These are phyloP conservation scores for Cepphus grylle DNA, from an alignment of 2,113 vertebrate species.

Conservation along the genomic window DNA sequence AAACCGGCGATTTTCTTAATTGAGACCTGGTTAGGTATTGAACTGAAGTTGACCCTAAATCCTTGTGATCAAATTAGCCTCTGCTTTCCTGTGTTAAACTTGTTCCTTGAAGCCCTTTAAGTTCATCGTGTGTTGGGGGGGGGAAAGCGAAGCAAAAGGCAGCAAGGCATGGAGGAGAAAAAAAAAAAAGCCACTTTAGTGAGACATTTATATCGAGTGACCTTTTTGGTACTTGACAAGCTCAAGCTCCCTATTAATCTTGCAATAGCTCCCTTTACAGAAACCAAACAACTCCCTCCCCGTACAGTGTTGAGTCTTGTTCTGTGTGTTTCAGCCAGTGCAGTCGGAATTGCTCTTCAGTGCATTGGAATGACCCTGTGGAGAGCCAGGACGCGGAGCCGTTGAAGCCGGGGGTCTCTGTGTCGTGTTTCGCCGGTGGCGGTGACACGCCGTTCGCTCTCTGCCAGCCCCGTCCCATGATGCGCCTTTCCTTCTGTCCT, in stretches of 20 bases:
- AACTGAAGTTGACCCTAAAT: not conserved
- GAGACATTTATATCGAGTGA: no score
- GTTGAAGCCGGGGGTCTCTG: not conserved
- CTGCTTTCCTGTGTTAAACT: not conserved
- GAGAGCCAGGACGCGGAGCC: not conserved
- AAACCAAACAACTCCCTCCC: not conserved
- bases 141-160: not conserved
- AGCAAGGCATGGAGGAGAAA: not conserved
- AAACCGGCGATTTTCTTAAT: not conserved
- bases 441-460: accelerated
- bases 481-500: not conserved
- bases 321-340: accelerated
- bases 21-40: not conserved
- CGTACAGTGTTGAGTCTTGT: no score
- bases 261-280: not conserved
- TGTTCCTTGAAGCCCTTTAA: not conserved
- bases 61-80: not conserved
- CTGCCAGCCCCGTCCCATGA: not conserved
- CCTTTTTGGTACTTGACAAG: not conserved
- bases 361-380: accelerated
- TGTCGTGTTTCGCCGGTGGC: not conserved
- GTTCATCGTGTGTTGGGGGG: not conserved
- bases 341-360: accelerated
- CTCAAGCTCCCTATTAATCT: not conserved
- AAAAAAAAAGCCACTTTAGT: not conserved